Conservation (phyloP, 2,797 vertebrate species). For the Aplochiton taeniatus region DNA sequence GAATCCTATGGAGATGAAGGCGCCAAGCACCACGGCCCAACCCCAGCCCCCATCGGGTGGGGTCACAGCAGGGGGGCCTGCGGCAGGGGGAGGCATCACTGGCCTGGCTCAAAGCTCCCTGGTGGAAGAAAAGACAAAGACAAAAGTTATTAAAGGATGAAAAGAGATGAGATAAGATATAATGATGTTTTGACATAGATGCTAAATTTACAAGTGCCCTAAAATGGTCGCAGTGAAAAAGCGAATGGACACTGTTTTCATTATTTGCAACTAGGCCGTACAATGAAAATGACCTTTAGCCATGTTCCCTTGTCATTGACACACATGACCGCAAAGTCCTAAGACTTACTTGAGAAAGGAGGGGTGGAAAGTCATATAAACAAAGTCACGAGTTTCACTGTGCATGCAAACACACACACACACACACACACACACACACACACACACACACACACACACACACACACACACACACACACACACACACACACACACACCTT, state of each 20-base stretch:
- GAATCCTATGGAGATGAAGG: slow-evolving; percentile 98
- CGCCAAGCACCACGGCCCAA: slow-evolving; percentile 88
- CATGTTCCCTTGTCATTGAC: no score
- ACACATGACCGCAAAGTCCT: neutral
- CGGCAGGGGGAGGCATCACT: slow-evolving; percentile 79
- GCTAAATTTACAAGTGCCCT: no score
- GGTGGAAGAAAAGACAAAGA: slow-evolving; percentile 11
- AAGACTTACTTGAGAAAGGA: neutral
- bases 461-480: slow-evolving; percentile 12
- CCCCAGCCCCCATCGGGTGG: slow-evolving; percentile 97
- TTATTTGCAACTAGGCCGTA: no score
- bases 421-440: slow-evolving; percentile 4
- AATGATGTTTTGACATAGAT: neutral
- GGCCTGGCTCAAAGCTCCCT: slow-evolving; percentile 50
- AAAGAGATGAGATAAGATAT: neutral
- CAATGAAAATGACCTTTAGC: no score
- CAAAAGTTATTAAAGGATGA: neutral
- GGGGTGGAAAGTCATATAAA: neutral
- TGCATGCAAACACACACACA: neutral
- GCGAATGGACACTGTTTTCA: no score
- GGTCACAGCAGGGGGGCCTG: slow-evolving; percentile 47
- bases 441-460: slow-evolving; percentile 20
- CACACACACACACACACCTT: slow-evolving; percentile 7
- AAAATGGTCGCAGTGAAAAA: no score
- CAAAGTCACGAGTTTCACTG: neutral